phyloP scores from a whole-genome alignment of 1,140 invertebrate genomes.

The Rhyacophila brunnea region DNA sequence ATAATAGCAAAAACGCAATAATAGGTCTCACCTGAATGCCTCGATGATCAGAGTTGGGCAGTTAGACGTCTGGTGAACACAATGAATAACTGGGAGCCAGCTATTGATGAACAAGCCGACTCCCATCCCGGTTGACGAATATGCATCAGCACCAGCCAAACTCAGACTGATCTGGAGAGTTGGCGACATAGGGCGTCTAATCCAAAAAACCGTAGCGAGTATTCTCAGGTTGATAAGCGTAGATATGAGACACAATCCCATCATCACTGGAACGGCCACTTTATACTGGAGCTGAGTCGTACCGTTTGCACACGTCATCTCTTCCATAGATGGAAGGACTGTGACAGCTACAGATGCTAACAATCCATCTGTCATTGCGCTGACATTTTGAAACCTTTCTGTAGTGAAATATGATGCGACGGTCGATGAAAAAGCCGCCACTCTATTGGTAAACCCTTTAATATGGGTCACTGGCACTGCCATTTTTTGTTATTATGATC shows the following conservation, averaged over 20 bases:
- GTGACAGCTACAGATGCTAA: too few relatives aligned
- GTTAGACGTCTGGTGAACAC: slow-evolving; percentile 27
- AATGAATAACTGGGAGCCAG: slow-evolving; percentile 41
- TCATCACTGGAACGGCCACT: slow-evolving; percentile 31
- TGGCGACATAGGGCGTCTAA: slow-evolving; percentile 56
- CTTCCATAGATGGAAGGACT: too few relatives aligned
- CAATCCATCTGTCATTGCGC: too few relatives aligned
- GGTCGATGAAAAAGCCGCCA: too few relatives aligned
- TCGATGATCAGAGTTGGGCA: slow-evolving; percentile 12
- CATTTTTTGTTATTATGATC: too few relatives aligned
- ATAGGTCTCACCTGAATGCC: slow-evolving; percentile 9
- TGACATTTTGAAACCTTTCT: too few relatives aligned
- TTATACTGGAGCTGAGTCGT: too few relatives aligned
- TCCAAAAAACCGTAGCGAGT: slow-evolving; percentile 54
- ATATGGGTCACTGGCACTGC: too few relatives aligned
- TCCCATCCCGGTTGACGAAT: slow-evolving; percentile 53
- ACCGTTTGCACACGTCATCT: too few relatives aligned
- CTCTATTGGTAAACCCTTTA: too few relatives aligned
- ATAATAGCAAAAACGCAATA: not conserved
- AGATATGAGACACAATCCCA: slow-evolving; percentile 53
- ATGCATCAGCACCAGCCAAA: slow-evolving; percentile 60
- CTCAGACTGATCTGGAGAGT: slow-evolving; percentile 62
- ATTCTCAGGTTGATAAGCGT: slow-evolving; percentile 55
- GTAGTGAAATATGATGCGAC: too few relatives aligned
- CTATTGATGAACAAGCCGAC: slow-evolving; percentile 57